Evolutionary conservation across 2,888 invertebrate genomes (phyloP), one percentile per base, ranked within the genome.

Genomic region (Spilarctia lutea): DNA sequence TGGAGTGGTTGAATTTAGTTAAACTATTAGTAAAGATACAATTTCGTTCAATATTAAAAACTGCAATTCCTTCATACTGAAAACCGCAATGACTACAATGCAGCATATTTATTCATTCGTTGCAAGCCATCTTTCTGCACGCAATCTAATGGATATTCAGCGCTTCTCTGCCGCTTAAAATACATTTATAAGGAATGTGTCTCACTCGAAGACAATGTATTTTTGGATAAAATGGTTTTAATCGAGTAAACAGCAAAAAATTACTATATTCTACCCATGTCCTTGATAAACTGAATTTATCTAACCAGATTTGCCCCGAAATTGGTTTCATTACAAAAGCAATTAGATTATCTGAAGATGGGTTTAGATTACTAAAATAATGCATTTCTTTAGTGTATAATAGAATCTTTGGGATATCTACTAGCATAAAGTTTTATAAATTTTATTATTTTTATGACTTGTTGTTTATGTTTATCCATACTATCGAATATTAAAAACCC

Each of bases 151-250:
- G 56, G 56, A 60, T 72, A 72, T 72, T 72, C 60, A 72, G 30
- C 24, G n/a, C 27, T 68, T 72, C 39, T 52, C 60, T 68, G 56
- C 39, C 66, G 39, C 67, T 67, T 72, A 72, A 72, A 72, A 52
- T 52, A 20, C 72, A 72, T 72, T 72, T 72, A 68, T 72, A 60
- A 68, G n/a, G 67, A 39, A 72, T 60, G n/a, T 60, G 42, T 60
- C 70, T 18, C n/a, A 13, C 30, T n/a, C 42, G 42, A 56, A 72
- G 66, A 72, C 35, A 72, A 72, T 39, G 35, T 66, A 39, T 66
- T 56, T 72, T 72, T 52, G 66, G 18, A 63, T 18, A 4, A 63
- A 30, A 63, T 63, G 13, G 16, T 30, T 8, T 30, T 30, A 30
- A 30, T 6, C 18, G 30, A 63, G 60, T 30, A 63, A 27, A 11